Percentiles rank a stretch among this genome's conserved stretches.
These are phyloP conservation scores for Ictalurus furcatus DNA, from an alignment of 2,113 vertebrate genomes.

Conservation along the genomic window DNA sequence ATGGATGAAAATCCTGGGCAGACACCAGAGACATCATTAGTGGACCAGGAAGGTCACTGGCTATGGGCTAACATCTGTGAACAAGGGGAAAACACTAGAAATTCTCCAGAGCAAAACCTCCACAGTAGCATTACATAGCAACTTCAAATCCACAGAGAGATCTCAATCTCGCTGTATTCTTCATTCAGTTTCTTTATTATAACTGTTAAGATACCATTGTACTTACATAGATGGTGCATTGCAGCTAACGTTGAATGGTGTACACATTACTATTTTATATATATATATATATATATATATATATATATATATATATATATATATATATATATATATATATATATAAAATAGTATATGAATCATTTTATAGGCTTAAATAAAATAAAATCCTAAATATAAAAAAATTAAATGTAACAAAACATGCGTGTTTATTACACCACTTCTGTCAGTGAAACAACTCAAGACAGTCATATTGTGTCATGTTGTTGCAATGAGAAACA, in stretches of 20 bases:
- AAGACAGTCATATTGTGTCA: too few relatives aligned
- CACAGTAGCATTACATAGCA: neutral
- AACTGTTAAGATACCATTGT: constrained; percentile 15
- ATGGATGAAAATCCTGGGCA: neutral
- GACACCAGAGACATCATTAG: constrained; percentile 23
- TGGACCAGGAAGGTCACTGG: constrained; percentile 19
- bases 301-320: too few relatives aligned
- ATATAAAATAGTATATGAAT: too few relatives aligned
- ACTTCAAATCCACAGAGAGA: neutral
- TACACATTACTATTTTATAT: too few relatives aligned
- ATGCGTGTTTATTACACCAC: too few relatives aligned
- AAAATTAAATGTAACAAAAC: too few relatives aligned
- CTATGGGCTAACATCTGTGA: constrained; percentile 19
- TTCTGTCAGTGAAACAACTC: too few relatives aligned
- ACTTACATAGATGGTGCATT: constrained; percentile 14
- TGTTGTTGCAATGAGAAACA: too few relatives aligned
- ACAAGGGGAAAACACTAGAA: constrained; percentile 3
- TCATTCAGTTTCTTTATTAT: neutral
- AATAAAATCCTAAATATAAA: too few relatives aligned
- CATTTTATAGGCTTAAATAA: too few relatives aligned
- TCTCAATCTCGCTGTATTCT: neutral
- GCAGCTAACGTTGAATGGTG: neutral
- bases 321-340: too few relatives aligned
- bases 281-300: too few relatives aligned
- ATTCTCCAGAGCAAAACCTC: constrained; percentile 32